phyloP scores from a whole-genome alignment of 2,888 invertebrate genomes.

The Dasypogon diadema region DNA sequence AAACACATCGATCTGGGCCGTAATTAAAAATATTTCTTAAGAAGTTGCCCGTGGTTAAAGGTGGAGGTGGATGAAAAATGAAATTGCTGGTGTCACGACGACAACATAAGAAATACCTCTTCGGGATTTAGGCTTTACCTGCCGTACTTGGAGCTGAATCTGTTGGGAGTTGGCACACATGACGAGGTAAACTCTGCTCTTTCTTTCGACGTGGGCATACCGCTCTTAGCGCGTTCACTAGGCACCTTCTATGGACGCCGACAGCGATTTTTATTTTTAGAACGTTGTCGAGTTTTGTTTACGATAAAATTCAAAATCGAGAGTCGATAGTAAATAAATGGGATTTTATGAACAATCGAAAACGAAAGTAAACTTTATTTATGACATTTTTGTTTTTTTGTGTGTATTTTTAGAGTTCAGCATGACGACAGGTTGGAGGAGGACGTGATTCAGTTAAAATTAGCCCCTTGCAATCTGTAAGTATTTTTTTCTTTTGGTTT shows the following conservation, averaged over 20 bases:
- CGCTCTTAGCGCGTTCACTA: not conserved
- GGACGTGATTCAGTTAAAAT: too few relatives aligned
- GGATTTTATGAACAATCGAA: conserved; percentile 40
- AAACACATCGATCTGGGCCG: conserved; percentile 14
- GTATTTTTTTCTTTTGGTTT: too few relatives aligned
- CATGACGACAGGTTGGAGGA: conserved; percentile 34
- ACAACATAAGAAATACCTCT: conserved; percentile 11
- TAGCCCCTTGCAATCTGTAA: too few relatives aligned
- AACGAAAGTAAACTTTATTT: conserved; percentile 27
- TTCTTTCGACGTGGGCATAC: not conserved
- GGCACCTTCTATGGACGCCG: not conserved
- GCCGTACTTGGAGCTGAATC: conserved; percentile 28
- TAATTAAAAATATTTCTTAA: conserved; percentile 3
- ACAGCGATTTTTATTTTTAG: conserved; percentile 31
- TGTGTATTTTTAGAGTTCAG: conserved; percentile 10
- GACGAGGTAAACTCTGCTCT: not conserved
- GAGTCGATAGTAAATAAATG: conserved; percentile 40
- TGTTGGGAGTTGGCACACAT: conserved; percentile 21
- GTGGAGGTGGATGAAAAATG: conserved; percentile 36
- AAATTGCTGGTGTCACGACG: conserved; percentile 43
- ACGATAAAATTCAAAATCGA: conserved; percentile 36
- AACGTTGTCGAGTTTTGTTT: conserved; percentile 35
- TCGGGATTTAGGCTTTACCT: conserved; percentile 10
- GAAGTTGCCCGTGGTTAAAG: not conserved
- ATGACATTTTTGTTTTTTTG: not conserved